phyloP scores from a whole-genome alignment of 2,113 vertebrate genomes.

The Balaenoptera acutorostrata region DNA sequence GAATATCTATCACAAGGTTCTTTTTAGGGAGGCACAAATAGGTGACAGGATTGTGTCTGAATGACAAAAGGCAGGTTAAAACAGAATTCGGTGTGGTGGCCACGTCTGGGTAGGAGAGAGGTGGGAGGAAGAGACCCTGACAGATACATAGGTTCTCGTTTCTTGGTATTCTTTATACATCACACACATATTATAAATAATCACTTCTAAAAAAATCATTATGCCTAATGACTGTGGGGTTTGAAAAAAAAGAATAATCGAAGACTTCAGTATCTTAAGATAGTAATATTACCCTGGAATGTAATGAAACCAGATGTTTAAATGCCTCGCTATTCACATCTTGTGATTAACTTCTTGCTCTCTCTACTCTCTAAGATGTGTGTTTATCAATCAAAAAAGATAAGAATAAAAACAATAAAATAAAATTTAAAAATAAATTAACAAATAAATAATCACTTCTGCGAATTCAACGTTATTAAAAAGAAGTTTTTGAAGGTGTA shows the following conservation, averaged over 20 bases:
- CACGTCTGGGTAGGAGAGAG: not conserved
- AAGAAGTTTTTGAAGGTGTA: not conserved
- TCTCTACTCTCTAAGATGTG: not conserved
- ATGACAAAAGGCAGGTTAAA: not conserved
- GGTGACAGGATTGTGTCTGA: not conserved
- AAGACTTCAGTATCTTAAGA: not conserved
- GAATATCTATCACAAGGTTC: not conserved
- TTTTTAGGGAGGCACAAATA: too few species aligned
- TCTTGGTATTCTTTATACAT: not conserved
- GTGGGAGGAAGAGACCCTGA: not conserved
- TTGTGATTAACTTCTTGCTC: not conserved
- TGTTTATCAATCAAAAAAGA: not conserved
- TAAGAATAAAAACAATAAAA: not conserved
- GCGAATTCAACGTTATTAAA: not conserved
- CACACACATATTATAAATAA: rapidly evolving
- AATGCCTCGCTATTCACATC: not conserved
- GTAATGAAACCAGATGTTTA: not conserved
- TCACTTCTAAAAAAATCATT: not conserved
- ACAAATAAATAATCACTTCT: not conserved
- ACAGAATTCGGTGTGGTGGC: not conserved
- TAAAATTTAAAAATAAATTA: not conserved
- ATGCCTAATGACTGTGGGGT: not conserved
- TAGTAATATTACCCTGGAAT: not conserved
- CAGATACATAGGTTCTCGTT: not conserved
- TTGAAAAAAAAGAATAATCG: not conserved